Percentiles rank a stretch among this genome's conserved stretches.
Conservation (phyloP, 2,113 vertebrate genomes). For the Thinocorus orbignyianus region DNA sequence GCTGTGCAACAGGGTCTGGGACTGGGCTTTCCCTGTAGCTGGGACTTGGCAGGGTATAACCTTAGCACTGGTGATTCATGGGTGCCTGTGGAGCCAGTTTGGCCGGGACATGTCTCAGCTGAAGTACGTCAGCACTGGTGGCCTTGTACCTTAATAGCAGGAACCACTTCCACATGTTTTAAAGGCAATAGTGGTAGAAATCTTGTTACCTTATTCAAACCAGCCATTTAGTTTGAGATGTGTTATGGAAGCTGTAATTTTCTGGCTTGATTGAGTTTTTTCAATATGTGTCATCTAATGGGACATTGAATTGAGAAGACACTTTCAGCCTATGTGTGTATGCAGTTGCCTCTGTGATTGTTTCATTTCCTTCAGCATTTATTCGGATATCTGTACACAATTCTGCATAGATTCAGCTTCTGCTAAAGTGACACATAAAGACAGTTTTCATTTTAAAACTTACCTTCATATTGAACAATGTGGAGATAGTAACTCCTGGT, state of each 20-base stretch:
- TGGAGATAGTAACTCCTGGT: neutral
- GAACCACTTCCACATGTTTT: neutral
- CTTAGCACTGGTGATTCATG: neutral
- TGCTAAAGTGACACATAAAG: neutral
- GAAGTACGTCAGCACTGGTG: neutral
- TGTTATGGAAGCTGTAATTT: neutral
- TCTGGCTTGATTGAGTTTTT: neutral
- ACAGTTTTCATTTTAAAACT: neutral
- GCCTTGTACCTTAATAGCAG: neutral
- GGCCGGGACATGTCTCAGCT: neutral
- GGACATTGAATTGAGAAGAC: neutral
- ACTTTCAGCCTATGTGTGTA: neutral
- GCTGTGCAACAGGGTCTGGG: neutral
- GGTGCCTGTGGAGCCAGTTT: neutral
- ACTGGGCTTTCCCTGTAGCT: neutral
- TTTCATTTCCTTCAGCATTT: neutral
- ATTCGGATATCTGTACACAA: neutral
- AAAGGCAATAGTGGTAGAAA: neutral
- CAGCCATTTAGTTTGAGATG: neutral
- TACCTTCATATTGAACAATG: neutral
- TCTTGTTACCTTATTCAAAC: neutral
- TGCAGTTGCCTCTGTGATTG: neutral
- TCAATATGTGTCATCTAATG: neutral
- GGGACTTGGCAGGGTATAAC: neutral
- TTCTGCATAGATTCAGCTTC: neutral